phyloP scores from a whole-genome alignment of 2,797 vertebrate genomes.

The Thamnophis elegans region DNA sequence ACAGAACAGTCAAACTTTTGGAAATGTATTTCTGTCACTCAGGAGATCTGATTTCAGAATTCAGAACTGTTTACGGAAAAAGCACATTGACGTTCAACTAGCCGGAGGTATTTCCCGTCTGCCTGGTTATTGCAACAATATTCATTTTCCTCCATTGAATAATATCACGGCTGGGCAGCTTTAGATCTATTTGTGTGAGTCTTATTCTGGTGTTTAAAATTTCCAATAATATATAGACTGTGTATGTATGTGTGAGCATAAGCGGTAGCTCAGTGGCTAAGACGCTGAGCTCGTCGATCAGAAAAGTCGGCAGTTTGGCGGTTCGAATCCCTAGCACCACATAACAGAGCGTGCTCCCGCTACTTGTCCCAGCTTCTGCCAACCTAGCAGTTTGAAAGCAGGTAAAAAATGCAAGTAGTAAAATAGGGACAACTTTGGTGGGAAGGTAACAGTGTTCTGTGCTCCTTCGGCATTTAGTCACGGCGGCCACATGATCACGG shows the following conservation, averaged over 20 bases:
- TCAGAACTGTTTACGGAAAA: neutral
- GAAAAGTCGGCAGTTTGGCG: too few relatives aligned
- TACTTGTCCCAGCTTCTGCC: too few relatives aligned
- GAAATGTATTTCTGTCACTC: neutral
- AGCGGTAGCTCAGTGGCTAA: too few relatives aligned
- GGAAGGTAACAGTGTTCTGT: too few relatives aligned
- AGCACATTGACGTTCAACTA: neutral
- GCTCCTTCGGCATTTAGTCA: too few relatives aligned
- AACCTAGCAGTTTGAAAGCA: too few relatives aligned
- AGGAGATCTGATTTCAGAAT: slow-evolving; percentile 10
- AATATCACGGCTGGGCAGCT: neutral
- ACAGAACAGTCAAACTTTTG: neutral
- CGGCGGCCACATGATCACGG: too few relatives aligned
- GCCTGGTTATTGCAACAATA: neutral
- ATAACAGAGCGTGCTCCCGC: too few relatives aligned
- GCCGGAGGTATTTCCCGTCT: neutral
- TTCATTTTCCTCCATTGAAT: neutral
- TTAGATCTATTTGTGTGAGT: neutral
- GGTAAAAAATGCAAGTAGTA: too few relatives aligned
- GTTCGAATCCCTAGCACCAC: too few relatives aligned
- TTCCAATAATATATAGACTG: neutral
- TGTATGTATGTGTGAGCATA: neutral
- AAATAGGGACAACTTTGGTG: too few relatives aligned
- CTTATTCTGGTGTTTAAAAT: neutral
- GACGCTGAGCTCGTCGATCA: too few relatives aligned